These are phyloP conservation scores for Drosophila sproati DNA, from an alignment of 1,140 invertebrate genomes.

Conservation along the genomic window DNA sequence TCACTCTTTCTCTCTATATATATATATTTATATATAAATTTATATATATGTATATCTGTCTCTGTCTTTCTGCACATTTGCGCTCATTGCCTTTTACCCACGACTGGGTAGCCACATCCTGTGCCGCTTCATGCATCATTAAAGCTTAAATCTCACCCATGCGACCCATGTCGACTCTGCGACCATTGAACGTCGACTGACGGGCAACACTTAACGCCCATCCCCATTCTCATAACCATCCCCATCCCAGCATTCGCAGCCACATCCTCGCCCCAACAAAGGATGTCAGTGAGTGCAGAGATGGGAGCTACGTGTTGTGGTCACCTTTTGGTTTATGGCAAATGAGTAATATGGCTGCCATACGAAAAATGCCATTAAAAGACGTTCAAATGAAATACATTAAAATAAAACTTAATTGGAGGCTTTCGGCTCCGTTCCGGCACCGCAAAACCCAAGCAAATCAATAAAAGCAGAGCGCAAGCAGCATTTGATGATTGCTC, in stretches of 20 bases:
- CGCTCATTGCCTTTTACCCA: slow-evolving; percentile 82
- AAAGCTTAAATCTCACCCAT: slow-evolving; percentile 83
- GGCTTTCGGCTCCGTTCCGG: slow-evolving; percentile 58
- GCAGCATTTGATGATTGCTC: slow-evolving; percentile 35
- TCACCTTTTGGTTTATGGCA: slow-evolving; percentile 81
- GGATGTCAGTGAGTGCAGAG: slow-evolving; percentile 25
- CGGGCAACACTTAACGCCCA: slow-evolving; percentile 73
- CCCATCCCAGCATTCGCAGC: slow-evolving; percentile 17
- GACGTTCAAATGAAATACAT: slow-evolving; percentile 80
- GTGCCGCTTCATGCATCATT: slow-evolving; percentile 83
- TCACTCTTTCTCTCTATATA: background rate
- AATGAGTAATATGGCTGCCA: slow-evolving; percentile 74
- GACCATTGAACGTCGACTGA: slow-evolving; percentile 9
- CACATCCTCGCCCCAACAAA: slow-evolving; percentile 30
- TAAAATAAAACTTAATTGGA: slow-evolving; percentile 82
- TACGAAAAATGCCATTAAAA: slow-evolving; percentile 79
- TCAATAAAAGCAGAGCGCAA: slow-evolving; percentile 61
- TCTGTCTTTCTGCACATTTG: slow-evolving; percentile 59
- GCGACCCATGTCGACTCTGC: slow-evolving; percentile 73
- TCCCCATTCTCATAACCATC: slow-evolving; percentile 18
- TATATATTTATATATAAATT: too few relatives aligned
- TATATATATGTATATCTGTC: background rate
- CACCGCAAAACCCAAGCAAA: slow-evolving; percentile 64
- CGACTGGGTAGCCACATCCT: slow-evolving; percentile 82
- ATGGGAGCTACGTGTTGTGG: slow-evolving; percentile 74